Evolutionary conservation across 2,888 invertebrate genomes (phyloP).

Genomic region (Cheilosia vulpina): DNA sequence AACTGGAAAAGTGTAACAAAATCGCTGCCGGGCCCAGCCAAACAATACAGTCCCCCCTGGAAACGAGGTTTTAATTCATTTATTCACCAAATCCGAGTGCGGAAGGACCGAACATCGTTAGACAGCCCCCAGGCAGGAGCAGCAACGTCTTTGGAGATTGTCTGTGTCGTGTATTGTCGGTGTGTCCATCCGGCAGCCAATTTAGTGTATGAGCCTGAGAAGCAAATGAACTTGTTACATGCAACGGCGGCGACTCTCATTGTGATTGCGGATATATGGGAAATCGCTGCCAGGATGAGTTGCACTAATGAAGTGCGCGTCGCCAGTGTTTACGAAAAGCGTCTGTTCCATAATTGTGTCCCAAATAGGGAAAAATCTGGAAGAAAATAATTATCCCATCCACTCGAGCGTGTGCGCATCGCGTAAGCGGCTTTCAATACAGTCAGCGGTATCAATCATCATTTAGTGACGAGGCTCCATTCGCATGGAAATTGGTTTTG

Average conservation of each 20-base stretch:
- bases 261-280: slow-evolving; percentile 42
- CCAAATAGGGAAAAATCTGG: slow-evolving; percentile 23
- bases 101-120: slow-evolving; percentile 67
- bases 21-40: slow-evolving; percentile 47
- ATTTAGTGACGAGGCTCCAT: slow-evolving; percentile 42
- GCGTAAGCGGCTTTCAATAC: slow-evolving; percentile 67
- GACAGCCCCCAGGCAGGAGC: slow-evolving; percentile 16
- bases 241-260: slow-evolving; percentile 24
- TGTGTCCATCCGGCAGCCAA: slow-evolving; percentile 69
- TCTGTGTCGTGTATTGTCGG: slow-evolving; percentile 42
- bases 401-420: slow-evolving; percentile 46
- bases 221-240: slow-evolving; percentile 71
- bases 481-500: slow-evolving; percentile 34
- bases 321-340: slow-evolving; percentile 46
- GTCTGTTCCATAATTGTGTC: slow-evolving; percentile 13
- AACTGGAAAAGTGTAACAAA: slow-evolving; percentile 70
- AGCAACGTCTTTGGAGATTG: slow-evolving; percentile 23
- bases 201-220: slow-evolving; percentile 57
- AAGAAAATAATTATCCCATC: slow-evolving; percentile 56
- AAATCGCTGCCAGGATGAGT: slow-evolving; percentile 23
- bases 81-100: slow-evolving; percentile 61
- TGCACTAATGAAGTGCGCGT: slow-evolving; percentile 57
- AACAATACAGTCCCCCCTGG: slow-evolving; percentile 31
- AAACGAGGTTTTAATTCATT: slow-evolving; percentile 68
- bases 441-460: slow-evolving; percentile 64